phyloP scores from a whole-genome alignment of 1,140 invertebrate genomes.

The Drosophila bocqueti region DNA sequence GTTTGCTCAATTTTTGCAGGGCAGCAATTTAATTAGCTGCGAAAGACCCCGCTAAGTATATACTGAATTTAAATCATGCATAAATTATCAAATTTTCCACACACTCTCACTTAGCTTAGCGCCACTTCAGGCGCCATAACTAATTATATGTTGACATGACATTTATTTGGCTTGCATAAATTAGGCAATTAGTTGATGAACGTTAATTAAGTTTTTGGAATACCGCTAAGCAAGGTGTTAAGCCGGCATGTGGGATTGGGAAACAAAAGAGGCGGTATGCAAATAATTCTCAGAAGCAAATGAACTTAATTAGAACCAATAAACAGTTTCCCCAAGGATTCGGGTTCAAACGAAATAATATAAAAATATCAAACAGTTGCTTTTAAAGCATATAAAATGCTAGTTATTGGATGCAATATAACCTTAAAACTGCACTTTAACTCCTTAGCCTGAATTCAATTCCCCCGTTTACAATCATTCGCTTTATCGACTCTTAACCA shows the following conservation, averaged over 20 bases:
- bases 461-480: constrained; percentile 6
- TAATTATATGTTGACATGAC: constrained; percentile 80
- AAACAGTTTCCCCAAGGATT: background rate
- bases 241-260: background rate
- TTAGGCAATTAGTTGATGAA: constrained; percentile 75
- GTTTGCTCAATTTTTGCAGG: constrained; percentile 26
- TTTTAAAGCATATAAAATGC: too few relatives aligned
- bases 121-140: constrained; percentile 50
- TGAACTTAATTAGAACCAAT: background rate
- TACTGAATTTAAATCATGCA: constrained; percentile 61
- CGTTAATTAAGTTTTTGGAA: constrained; percentile 67
- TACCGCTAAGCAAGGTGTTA: constrained; percentile 28
- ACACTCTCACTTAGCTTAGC: constrained; percentile 42
- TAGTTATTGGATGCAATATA: background rate
- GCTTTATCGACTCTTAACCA: constrained; percentile 17
- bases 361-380: background rate
- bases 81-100: constrained; percentile 50
- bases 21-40: constrained; percentile 46
- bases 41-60: constrained; percentile 1
- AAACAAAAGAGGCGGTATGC: background rate
- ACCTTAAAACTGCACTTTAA: background rate
- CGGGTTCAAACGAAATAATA: background rate
- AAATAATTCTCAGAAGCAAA: background rate
- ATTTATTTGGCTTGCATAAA: constrained; percentile 82
- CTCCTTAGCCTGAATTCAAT: background rate